A percentile compares a stretch with the other conserved stretches of the same genome.
Conservation (phyloP, 2,113 vertebrate species). For the Forbesichthys papilliferus region DNA sequence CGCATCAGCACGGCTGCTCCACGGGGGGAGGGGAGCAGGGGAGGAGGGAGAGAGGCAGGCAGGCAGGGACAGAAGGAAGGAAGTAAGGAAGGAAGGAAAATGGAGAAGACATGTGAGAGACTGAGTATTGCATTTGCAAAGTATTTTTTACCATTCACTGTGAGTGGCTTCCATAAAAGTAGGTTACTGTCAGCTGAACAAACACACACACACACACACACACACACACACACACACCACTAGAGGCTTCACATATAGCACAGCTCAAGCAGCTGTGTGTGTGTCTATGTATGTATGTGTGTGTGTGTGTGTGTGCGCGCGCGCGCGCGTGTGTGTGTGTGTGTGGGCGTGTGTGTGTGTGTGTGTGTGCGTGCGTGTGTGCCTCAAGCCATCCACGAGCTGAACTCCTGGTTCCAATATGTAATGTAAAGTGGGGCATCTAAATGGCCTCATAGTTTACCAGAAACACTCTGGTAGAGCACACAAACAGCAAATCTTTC, state of each 20-base stretch:
- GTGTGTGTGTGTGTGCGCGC: conserved; percentile 25
- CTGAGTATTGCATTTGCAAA: conserved; percentile 35
- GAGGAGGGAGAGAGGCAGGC: neutral
- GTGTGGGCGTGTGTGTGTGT: conserved; percentile 20
- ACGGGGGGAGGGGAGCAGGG: neutral
- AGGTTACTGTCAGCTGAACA: conserved; percentile 66
- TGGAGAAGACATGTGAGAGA: neutral
- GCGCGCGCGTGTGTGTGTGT: conserved; percentile 13
- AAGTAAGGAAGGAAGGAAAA: conserved; percentile 9
- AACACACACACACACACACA: conserved; percentile 19
- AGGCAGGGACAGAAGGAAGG: conserved; percentile 14
- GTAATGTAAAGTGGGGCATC: conserved; percentile 41
- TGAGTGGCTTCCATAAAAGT: conserved; percentile 68
- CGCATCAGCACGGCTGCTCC: conserved; percentile 23
- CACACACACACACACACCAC: conserved; percentile 15
- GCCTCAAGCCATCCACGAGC: conserved; percentile 42
- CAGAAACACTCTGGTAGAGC: no score
- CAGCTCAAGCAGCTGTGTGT: conserved; percentile 46
- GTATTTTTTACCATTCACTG: conserved; percentile 65
- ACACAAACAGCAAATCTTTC: neutral
- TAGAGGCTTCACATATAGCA: conserved; percentile 36
- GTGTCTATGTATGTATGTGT: conserved; percentile 19
- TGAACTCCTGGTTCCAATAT: conserved; percentile 36
- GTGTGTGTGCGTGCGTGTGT: neutral
- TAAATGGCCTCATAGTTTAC: conserved; percentile 37